Evolutionary conservation across 2,113 vertebrate genomes (phyloP).

Genomic region (Natator depressus): DNA sequence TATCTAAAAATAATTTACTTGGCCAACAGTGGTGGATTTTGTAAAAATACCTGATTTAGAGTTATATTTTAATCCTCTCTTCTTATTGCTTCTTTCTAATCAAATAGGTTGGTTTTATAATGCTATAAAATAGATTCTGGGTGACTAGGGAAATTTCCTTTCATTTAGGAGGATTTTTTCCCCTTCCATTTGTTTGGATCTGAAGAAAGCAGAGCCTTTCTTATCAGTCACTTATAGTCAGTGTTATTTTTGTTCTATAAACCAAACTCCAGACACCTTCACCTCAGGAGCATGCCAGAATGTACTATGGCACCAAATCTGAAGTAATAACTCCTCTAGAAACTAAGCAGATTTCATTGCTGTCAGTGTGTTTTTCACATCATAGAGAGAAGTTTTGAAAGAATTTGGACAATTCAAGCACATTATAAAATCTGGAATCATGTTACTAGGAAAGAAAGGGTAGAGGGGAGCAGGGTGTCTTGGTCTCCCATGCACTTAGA

Average conservation of each 20-base stretch:
- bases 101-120: background rate
- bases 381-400: background rate
- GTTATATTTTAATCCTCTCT: background rate
- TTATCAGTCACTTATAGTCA: constrained; percentile 50
- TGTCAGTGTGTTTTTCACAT: constrained; percentile 68
- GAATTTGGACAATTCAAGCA: background rate
- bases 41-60: background rate
- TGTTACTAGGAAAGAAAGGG: background rate
- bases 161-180: background rate
- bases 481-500: background rate
- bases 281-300: constrained; percentile 42
- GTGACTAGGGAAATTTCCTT: background rate
- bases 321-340: constrained; percentile 48
- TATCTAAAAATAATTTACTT: background rate
- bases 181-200: constrained; percentile 36
- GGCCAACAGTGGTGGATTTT: background rate
- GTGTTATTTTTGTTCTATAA: constrained; percentile 63
- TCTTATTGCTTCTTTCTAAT: background rate
- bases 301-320: constrained; percentile 54
- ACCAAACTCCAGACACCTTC: constrained; percentile 48
- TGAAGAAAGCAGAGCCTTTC: constrained; percentile 26
- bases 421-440: constrained; percentile 29
- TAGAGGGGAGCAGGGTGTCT: background rate
- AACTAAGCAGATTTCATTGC: constrained; percentile 39
- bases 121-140: background rate